Conservation (phyloP, 2,888 invertebrate genomes). For the Buathra laborator region DNA sequence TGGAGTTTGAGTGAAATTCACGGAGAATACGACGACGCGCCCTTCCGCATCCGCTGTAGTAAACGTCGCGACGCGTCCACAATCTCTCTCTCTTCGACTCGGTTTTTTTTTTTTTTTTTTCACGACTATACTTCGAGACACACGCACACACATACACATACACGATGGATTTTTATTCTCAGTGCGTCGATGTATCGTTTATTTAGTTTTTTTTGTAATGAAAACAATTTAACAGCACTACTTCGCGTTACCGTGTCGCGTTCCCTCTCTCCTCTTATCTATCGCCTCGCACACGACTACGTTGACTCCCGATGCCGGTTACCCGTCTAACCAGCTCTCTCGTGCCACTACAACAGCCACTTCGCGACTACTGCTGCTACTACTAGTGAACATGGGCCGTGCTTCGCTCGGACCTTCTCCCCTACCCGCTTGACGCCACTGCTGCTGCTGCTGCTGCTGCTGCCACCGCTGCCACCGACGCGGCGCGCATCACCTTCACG, state of each 20-base stretch:
- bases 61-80: slow-evolving; percentile 45
- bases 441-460: slow-evolving; percentile 17
- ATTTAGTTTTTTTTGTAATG: background rate
- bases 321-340: slow-evolving; percentile 2
- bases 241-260: background rate
- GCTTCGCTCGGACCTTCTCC: slow-evolving; percentile 61
- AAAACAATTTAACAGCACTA: background rate
- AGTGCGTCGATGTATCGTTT: background rate
- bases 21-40: slow-evolving; percentile 56
- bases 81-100: background rate
- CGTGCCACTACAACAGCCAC: slow-evolving; percentile 69
- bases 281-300: background rate
- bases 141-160: background rate
- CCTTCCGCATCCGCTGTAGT: slow-evolving; percentile 63
- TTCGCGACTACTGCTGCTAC: slow-evolving; percentile 70
- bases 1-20: background rate
- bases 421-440: slow-evolving; percentile 48
- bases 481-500: slow-evolving; percentile 51
- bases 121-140: background rate
- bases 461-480: slow-evolving; percentile 29
- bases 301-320: slow-evolving; percentile 28
- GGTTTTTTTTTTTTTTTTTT: background rate
- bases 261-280: slow-evolving; percentile 13
- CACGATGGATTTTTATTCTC: background rate
- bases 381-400: slow-evolving; percentile 56